Base-by-base conservation (phyloP, 2,113 vertebrate genomes). In the Barnardius zonarius region DNA sequence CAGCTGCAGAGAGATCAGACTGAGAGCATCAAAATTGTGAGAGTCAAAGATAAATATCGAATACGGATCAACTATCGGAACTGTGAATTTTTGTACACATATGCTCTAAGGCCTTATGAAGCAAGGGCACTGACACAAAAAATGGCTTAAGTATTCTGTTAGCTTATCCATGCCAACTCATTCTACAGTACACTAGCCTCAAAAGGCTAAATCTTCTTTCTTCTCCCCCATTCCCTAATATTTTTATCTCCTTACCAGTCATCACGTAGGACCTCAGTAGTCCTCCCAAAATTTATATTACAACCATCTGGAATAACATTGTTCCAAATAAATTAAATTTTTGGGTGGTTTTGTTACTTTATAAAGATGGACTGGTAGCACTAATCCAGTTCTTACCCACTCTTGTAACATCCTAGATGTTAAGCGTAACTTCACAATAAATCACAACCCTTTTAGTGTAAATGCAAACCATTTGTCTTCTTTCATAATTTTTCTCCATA, bases 201-300 rank as follows among this genome's bases (percentile, higher is more conserved):
- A 49, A 44, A 90, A 78, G 4, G 12, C 18, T 52, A 52, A n/a
- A 31, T 51, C 54, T 80, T 80, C 14, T 33, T 6, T 37, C 25
- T 27, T 11, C 25, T 7, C 5, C 11, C 17, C 4, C 1, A 0
- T 4, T 4, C 15, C 17, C 14, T 8, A 51, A 43, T 62, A 23
- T 33, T 75, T 67, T 75, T 5, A 24, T 61, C 7, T 78, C 9
- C 67, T 51, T 91, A 19, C 43, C 41, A 68, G 49, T 30, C 33
- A 27, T 64, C 19, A 6, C 13, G 33, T 66, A 37, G 51, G 35
- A 79, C 66, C 83, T 79, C 11, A 39, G 33, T 31, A 66, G 48
- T 67, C 46, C 35, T 90, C 68, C 24, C 62, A 79, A n/a, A 86
- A 83, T 72, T 67, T 79, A 13, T 52, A 22, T 43, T 49, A n/a